Evolutionary conservation across 2,888 invertebrate genomes (phyloP).

Genomic region (Leucophenga maculata): DNA sequence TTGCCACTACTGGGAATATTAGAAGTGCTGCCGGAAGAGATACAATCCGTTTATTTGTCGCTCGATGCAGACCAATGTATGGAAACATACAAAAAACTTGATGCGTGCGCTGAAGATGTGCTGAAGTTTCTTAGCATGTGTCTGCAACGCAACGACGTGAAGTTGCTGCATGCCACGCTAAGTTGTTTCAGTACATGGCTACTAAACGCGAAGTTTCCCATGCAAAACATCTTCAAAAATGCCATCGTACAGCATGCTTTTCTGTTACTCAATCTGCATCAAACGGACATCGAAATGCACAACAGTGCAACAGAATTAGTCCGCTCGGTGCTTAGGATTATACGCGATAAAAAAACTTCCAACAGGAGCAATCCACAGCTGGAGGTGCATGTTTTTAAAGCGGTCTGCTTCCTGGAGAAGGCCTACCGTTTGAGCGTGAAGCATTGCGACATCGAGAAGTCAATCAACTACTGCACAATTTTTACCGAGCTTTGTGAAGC

Average conservation of each 20-base stretch:
- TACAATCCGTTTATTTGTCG: conserved; percentile 84
- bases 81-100: conserved; percentile 86
- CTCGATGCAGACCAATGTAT: conserved; percentile 93
- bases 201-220: conserved; percentile 84
- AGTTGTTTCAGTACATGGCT: conserved; percentile 95
- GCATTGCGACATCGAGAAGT: conserved; percentile 94
- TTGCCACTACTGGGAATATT: conserved; percentile 93
- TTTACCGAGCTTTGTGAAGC: conserved; percentile 92
- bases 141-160: conserved; percentile 77
- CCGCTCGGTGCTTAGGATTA: conserved; percentile 86
- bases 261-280: conserved; percentile 78
- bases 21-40: conserved; percentile 96
- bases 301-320: conserved; percentile 93
- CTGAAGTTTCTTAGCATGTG: conserved; percentile 86
- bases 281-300: conserved; percentile 80
- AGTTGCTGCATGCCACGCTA: conserved; percentile 79
- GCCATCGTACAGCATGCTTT: conserved; percentile 82
- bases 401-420: conserved; percentile 84
- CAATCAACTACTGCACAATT: conserved; percentile 92
- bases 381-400: conserved; percentile 86
- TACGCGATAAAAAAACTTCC: conserved; percentile 80
- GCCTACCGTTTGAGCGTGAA: conserved; percentile 93
- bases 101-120: conserved; percentile 82
- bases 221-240: conserved; percentile 80
- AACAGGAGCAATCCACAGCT: conserved; percentile 78